phyloP scores from a whole-genome alignment of 2,797 vertebrate species.

The Xiphophorus birchmanni region DNA sequence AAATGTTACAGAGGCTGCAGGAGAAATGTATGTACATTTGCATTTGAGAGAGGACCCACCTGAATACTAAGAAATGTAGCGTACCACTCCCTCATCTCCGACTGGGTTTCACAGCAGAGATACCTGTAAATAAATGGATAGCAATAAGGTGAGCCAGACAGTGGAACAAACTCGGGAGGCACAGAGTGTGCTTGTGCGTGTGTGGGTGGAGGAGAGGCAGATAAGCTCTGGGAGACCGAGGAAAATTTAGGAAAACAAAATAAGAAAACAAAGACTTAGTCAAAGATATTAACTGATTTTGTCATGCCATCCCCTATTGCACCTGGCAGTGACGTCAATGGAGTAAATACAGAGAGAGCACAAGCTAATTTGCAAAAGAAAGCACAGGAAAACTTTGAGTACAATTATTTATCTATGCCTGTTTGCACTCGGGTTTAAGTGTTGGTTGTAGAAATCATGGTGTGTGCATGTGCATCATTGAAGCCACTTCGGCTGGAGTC shows the following conservation, averaged over 20 bases:
- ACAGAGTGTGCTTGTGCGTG: not conserved
- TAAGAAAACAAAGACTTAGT: constrained; percentile 5
- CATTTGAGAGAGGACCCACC: constrained; percentile 72
- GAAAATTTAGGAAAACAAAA: constrained; percentile 2
- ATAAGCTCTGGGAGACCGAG: not conserved
- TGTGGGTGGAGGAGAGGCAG: not conserved
- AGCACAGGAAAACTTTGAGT: constrained; percentile 32
- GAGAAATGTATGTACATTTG: constrained; percentile 10
- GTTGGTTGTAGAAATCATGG: constrained; percentile 12
- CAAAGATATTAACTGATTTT: constrained; percentile 31
- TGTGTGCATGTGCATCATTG: constrained; percentile 39
- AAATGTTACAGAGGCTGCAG: not conserved
- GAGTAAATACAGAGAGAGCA: constrained; percentile 37
- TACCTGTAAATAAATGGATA: constrained; percentile 82
- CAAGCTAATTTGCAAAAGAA: constrained; percentile 42
- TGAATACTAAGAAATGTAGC: constrained; percentile 91
- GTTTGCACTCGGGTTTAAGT: constrained; percentile 13
- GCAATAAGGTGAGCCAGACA: constrained; percentile 25
- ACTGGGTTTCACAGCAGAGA: constrained; percentile 90
- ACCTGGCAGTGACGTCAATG: not conserved
- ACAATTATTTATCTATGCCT: constrained; percentile 24
- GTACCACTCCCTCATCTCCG: constrained; percentile 92
- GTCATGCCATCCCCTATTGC: constrained; percentile 15
- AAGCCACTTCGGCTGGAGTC: constrained; percentile 45
- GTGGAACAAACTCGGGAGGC: constrained; percentile 7